Evolutionary conservation across 2,888 invertebrate species (phyloP), one percentile per base, ranked within the genome.

Genomic region (Emesis russula): DNA sequence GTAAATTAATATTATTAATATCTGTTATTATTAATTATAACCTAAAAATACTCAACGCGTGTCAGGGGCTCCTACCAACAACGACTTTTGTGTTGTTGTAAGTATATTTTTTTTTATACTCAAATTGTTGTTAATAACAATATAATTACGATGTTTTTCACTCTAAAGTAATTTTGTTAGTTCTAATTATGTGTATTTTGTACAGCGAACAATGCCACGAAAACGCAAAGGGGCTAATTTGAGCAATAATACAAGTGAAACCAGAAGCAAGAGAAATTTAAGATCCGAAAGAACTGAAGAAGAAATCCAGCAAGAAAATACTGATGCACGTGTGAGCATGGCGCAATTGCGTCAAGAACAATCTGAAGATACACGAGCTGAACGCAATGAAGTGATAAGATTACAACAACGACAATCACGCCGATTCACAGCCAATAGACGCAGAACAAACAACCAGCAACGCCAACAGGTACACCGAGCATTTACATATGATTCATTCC

Each of bases 231-330:
- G 88, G 85, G 76, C 83, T 70, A 6, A 88, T 90, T 90, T 90
- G 83, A 85, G 85, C 68, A 76, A 87, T 44, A 70, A 31, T 44
- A 89, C 92, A 78, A 89, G 68, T 77, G 11, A 86, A 86, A 7
- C 87, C n/a, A 9, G 79, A 89, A 86, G 13, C 48, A 11, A 15
- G 15, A 11, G 11, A 48, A 15, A 48, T 48, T 11, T 13, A 48
- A 48, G 48, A 48, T 15, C 15, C 6, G 13, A 15, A 48, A 48
- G 86, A 85, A 68, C 89, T 3, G 84, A 77, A 13, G 89, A 92
- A 92, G 89, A 92, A 90, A 87, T 91, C 83, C 87, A 91, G 63
- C 81, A 92, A 87, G n/a, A 91, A 38, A 92, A 87, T 85, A 63
- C 83, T 44, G 85, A 88, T 85, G 85, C 70, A 53, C 78, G 82